Evolutionary conservation across 2,113 vertebrate species (phyloP).

Genomic region (Anser brachyrhynchus): DNA sequence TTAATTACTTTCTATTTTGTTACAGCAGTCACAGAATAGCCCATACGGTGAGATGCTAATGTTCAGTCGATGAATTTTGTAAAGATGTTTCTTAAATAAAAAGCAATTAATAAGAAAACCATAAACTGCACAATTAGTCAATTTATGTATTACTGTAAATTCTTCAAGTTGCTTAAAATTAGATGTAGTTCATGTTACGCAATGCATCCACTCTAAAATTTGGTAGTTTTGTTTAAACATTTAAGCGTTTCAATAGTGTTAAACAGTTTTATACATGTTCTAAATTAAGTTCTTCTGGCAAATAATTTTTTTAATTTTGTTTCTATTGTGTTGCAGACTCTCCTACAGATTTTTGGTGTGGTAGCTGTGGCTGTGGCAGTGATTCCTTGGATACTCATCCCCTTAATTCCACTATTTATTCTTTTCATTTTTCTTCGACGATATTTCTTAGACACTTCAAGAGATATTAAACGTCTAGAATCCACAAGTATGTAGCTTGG

Average conservation of each 20-base stretch:
- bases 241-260: slow-evolving; percentile 11
- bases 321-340: slow-evolving; percentile 78
- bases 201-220: not conserved
- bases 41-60: not conserved
- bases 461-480: slow-evolving; percentile 90
- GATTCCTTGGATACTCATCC: slow-evolving; percentile 89
- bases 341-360: slow-evolving; percentile 86
- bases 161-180: slow-evolving; percentile 14
- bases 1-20: not conserved
- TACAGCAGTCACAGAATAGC: not conserved
- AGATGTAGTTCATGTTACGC: not conserved
- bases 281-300: slow-evolving; percentile 30
- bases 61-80: not conserved
- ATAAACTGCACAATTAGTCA: not conserved
- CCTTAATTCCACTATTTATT: slow-evolving; percentile 82
- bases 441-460: slow-evolving; percentile 89
- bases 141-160: not conserved
- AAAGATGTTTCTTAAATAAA: not conserved
- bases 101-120: not conserved
- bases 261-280: slow-evolving; percentile 41
- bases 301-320: slow-evolving; percentile 8
- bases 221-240: slow-evolving; percentile 18
- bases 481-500: slow-evolving; percentile 83
- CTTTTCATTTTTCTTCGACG: slow-evolving; percentile 85
- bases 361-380: slow-evolving; percentile 83